Evolutionary conservation across 2,113 vertebrate genomes (phyloP).

Genomic region (Dinomys branickii): DNA sequence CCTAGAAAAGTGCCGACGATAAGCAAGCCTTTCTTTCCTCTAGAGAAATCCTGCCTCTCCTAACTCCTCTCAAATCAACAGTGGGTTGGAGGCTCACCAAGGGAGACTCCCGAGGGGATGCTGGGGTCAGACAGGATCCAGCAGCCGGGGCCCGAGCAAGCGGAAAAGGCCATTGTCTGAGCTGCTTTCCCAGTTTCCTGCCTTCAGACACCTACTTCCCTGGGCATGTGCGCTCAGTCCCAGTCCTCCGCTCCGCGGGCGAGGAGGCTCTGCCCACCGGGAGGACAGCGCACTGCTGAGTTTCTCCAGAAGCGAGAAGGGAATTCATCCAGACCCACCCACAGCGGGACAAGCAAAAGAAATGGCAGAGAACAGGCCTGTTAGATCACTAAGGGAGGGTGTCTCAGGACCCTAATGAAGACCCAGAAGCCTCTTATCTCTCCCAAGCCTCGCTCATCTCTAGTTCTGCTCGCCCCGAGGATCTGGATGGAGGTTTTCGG

Average conservation of each 20-base stretch:
- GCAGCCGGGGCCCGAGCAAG: slow-evolving; percentile 45
- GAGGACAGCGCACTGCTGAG: not conserved
- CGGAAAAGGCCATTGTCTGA: slow-evolving; percentile 74
- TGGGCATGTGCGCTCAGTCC: not conserved
- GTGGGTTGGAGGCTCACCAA: slow-evolving; percentile 39
- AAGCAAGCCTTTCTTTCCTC: not conserved
- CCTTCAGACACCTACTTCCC: not conserved
- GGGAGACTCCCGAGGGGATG: slow-evolving; percentile 30
- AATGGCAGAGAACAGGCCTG: not conserved
- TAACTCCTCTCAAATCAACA: not conserved
- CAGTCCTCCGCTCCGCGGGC: not conserved
- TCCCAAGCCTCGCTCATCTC: not conserved
- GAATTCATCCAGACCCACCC: not conserved
- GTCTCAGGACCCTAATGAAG: not conserved
- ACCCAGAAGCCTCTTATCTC: not conserved
- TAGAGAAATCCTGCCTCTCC: not conserved
- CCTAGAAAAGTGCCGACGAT: not conserved
- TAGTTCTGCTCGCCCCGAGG: not conserved
- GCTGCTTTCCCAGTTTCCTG: slow-evolving; percentile 70
- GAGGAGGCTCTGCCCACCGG: not conserved
- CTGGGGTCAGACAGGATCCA: slow-evolving; percentile 51
- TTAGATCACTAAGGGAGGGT: not conserved
- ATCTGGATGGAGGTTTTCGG: not conserved
- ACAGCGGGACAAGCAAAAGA: not conserved
- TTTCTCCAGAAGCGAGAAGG: not conserved